Evolutionary conservation across 1,140 invertebrate genomes (phyloP).

Genomic region (Oreohelix idahoensis): DNA sequence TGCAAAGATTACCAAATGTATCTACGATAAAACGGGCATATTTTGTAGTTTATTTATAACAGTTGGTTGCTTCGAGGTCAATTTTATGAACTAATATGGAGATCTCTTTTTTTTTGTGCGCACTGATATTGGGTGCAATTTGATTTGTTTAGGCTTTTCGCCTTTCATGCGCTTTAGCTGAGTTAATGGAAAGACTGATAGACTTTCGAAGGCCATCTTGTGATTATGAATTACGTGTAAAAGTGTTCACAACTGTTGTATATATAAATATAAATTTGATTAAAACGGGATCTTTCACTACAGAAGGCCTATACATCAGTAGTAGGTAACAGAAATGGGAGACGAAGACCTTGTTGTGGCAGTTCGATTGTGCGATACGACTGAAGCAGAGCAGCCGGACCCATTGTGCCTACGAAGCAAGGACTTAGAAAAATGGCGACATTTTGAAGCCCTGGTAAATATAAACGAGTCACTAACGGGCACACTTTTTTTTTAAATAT

Average conservation of each 20-base stretch:
- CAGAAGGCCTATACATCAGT: not conserved
- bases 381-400: constrained; percentile 20
- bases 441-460: constrained; percentile 14
- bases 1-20: not conserved
- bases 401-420: constrained; percentile 1
- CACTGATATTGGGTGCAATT: not conserved
- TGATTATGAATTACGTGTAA: not conserved
- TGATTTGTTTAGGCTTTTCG: constrained; percentile 19
- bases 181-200: too few relatives aligned
- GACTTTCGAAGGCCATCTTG: constrained; percentile 15
- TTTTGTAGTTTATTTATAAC: too few relatives aligned
- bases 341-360: constrained; percentile 17
- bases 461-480: too few relatives aligned
- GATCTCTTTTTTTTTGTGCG: not conserved
- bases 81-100: not conserved
- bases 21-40: not conserved
- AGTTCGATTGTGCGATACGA: constrained; percentile 15
- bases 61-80: not conserved
- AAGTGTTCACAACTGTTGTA: not conserved
- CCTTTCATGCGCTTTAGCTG: not conserved
- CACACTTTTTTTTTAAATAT: too few relatives aligned
- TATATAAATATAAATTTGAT: not conserved
- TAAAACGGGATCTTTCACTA: not conserved
- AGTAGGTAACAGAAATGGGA: not conserved
- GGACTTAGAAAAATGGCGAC: constrained; percentile 27